These are phyloP conservation scores for Psittacula cyanocephala DNA, from an alignment of 2,113 vertebrate species.

Conservation along the genomic window DNA sequence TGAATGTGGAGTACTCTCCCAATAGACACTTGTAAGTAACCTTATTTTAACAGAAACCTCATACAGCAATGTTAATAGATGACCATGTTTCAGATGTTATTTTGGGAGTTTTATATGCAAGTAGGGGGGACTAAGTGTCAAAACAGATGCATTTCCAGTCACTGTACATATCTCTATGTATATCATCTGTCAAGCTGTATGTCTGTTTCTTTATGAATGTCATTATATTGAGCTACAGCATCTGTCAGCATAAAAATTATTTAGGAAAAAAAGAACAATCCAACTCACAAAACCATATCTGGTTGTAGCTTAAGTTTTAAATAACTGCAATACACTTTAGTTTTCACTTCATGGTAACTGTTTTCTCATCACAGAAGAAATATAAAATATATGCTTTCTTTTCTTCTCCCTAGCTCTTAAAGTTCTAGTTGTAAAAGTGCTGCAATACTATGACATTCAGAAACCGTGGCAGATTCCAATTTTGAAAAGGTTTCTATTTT, in stretches of 20 bases:
- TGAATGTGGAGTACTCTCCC: background rate
- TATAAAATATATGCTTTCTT: background rate
- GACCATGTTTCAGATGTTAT: background rate
- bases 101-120: background rate
- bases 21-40: background rate
- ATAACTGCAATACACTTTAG: background rate
- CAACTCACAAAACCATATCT: background rate
- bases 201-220: background rate
- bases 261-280: accelerated
- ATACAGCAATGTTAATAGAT: background rate
- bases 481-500: background rate
- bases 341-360: background rate
- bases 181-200: background rate
- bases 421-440: background rate
- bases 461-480: background rate
- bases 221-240: background rate
- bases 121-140: background rate
- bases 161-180: background rate
- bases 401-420: background rate
- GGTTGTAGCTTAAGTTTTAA: background rate
- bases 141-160: background rate
- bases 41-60: background rate
- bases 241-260: background rate
- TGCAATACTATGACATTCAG: background rate
- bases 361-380: background rate